phyloP scores from a whole-genome alignment of 2,113 vertebrate species.

The Mus pahari region DNA sequence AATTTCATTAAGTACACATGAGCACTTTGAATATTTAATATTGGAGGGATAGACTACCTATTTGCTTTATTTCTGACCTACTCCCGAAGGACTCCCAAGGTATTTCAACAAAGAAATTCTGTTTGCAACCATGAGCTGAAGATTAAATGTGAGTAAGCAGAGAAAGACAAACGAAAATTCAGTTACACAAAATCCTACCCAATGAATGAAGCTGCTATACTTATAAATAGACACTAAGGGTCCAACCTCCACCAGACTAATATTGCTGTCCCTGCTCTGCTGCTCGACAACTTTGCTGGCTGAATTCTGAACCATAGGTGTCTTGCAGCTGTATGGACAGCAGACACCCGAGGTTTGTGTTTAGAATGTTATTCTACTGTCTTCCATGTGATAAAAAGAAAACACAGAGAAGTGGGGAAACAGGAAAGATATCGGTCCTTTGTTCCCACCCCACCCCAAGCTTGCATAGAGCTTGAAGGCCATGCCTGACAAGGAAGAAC shows the following conservation, averaged over 20 bases:
- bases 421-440: neutral
- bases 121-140: conserved; percentile 11
- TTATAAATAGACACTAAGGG: neutral
- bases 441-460: neutral
- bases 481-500: neutral
- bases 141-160: neutral
- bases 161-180: neutral
- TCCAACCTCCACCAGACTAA: neutral
- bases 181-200: neutral
- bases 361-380: neutral
- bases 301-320: neutral
- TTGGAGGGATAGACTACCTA: neutral
- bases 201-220: neutral
- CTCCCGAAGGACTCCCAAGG: neutral
- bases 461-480: neutral
- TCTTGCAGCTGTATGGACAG: conserved; percentile 7
- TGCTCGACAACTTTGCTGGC: neutral
- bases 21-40: conserved; percentile 8
- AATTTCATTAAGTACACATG: conserved; percentile 36
- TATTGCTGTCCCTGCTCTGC: neutral
- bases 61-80: neutral
- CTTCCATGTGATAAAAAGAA: neutral
- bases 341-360: neutral
- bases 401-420: neutral
- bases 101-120: neutral